Evolutionary conservation across 2,888 invertebrate genomes (phyloP).

Genomic region (Leptinotarsa tumamoca): DNA sequence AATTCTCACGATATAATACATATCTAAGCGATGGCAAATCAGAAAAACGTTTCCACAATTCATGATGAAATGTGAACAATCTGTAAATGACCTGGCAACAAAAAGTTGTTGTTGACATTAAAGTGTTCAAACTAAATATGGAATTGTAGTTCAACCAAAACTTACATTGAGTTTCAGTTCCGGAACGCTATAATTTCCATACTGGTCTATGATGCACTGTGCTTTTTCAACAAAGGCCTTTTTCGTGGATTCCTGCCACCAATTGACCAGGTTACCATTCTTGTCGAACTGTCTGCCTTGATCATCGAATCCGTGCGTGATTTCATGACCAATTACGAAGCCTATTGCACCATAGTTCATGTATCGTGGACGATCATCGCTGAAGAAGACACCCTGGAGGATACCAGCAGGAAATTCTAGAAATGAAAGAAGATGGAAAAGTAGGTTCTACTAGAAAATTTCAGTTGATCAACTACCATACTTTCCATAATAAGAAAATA

Average conservation of each 20-base stretch:
- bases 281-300: constrained; percentile 94
- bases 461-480: no score
- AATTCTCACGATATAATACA: no score
- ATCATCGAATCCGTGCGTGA: constrained; percentile 91
- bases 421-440: constrained; percentile 34
- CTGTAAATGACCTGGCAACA: no score
- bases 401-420: constrained; percentile 95
- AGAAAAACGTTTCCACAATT: no score
- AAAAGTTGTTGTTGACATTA: no score
- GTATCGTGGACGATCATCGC: constrained; percentile 87
- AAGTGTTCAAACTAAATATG: neutral
- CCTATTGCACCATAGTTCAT: constrained; percentile 95
- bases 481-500: no score
- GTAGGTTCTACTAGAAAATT: neutral
- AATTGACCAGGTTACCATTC: constrained; percentile 90
- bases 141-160: constrained; percentile 27
- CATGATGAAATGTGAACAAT: no score
- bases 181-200: constrained; percentile 88
- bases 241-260: constrained; percentile 91
- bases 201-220: constrained; percentile 92
- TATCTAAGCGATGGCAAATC: no score
- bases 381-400: constrained; percentile 92
- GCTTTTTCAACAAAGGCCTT: constrained; percentile 85
- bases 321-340: constrained; percentile 92
- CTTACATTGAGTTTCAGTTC: constrained; percentile 81